These are phyloP conservation scores for Theretra japonica DNA, from an alignment of 2,888 invertebrate genomes.

Conservation along the genomic window DNA sequence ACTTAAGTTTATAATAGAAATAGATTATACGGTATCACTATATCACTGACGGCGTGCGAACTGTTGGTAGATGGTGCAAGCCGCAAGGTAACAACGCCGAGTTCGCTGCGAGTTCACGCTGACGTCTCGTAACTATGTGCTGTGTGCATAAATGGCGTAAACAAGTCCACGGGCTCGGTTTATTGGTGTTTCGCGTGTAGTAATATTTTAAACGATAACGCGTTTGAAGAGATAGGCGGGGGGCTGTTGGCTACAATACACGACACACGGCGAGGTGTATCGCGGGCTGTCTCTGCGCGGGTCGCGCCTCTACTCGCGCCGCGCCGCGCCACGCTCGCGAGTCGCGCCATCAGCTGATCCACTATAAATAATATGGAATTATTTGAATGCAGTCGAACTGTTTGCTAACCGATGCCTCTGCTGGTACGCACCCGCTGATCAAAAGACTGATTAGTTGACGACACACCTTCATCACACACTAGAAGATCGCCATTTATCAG, in stretches of 20 bases:
- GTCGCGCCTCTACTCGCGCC: constrained; percentile 41
- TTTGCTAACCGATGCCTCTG: constrained; percentile 28
- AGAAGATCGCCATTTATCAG: not conserved
- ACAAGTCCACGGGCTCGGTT: constrained; percentile 63
- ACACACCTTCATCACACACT: not conserved
- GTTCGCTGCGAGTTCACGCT: constrained; percentile 48
- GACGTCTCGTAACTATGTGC: constrained; percentile 51
- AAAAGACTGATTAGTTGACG: constrained; percentile 5
- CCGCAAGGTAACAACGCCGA: not conserved
- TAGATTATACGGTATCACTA: constrained; percentile 32
- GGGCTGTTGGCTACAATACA: constrained; percentile 30
- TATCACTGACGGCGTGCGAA: constrained; percentile 34
- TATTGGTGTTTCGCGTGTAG: constrained; percentile 61
- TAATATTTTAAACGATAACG: constrained; percentile 56
- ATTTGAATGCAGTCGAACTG: constrained; percentile 67
- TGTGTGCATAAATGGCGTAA: constrained; percentile 54
- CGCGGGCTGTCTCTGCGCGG: constrained; percentile 40
- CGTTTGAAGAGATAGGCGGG: constrained; percentile 35
- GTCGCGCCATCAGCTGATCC: constrained; percentile 72
- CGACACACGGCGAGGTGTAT: constrained; percentile 31
- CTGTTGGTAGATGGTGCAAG: not conserved
- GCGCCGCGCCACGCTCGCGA: constrained; percentile 44
- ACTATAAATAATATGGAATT: constrained; percentile 82
- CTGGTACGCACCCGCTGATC: constrained; percentile 12
- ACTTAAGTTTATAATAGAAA: constrained; percentile 28